Evolutionary conservation across 2,888 invertebrate species (phyloP).

Genomic region (Mythimna ferrago): DNA sequence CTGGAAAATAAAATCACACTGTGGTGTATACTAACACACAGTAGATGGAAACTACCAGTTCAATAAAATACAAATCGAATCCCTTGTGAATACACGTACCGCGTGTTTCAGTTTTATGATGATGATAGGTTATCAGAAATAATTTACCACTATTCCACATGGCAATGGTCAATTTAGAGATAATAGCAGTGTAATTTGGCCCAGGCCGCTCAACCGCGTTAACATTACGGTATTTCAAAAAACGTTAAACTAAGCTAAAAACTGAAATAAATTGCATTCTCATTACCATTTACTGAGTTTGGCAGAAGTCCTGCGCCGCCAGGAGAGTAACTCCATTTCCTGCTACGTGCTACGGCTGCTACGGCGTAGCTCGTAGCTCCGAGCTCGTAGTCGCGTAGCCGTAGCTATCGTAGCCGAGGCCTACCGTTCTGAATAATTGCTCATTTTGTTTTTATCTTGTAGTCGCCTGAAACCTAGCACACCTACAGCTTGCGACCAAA

Average conservation of each 20-base stretch:
- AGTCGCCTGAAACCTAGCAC: constrained; percentile 60
- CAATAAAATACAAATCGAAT: constrained; percentile 45
- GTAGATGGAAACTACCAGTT: constrained; percentile 32
- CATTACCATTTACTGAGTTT: constrained; percentile 85
- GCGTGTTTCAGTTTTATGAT: constrained; percentile 50
- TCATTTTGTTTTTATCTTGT: constrained; percentile 72
- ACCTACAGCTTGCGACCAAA: no score
- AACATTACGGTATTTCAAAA: constrained; percentile 50
- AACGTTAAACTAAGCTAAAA: constrained; percentile 62
- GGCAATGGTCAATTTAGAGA: constrained; percentile 52
- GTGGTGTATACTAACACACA: constrained; percentile 18
- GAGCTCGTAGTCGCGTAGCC: constrained; percentile 64
- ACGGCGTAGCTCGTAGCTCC: constrained; percentile 75
- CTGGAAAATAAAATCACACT: constrained; percentile 20
- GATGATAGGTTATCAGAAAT: constrained; percentile 59
- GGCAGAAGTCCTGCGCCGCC: constrained; percentile 82
- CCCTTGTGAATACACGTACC: constrained; percentile 44
- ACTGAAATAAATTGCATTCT: constrained; percentile 81
- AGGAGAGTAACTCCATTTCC: constrained; percentile 86
- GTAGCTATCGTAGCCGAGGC: constrained; percentile 78
- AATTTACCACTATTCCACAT: constrained; percentile 54
- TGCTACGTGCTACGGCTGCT: constrained; percentile 85
- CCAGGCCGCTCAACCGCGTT: constrained; percentile 17
- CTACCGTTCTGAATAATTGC: constrained; percentile 81
- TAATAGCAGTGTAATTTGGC: constrained; percentile 53